Base-by-base conservation (phyloP, 2,113 vertebrate species). In the Zosterops lateralis region DNA sequence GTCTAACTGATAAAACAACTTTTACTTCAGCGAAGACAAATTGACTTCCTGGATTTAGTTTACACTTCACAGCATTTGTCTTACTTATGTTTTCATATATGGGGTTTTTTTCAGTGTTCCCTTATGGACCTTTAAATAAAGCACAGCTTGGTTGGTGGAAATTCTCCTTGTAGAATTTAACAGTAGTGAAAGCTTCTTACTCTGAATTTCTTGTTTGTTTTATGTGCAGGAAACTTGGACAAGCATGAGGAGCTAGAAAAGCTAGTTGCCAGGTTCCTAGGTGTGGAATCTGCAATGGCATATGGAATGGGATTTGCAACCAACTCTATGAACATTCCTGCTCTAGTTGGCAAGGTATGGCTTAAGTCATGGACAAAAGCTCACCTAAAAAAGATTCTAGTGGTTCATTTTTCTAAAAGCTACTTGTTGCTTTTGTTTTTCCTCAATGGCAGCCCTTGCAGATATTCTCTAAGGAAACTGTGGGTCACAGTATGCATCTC, bases 281-380 rank as follows among this genome's bases (percentile, higher is more conserved):
- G 99, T 48, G 99, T 99, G 42, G 99, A 99, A 96, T 98, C 99
- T 71, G 98, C 99, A 60, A 98, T 99, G 99, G 77, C 97, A 5
- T 99, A 99, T 80, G 99, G 99, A 58, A 99, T 99, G 99, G 99
- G 99, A 56, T 99, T 99, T 84, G 99, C 99, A 42, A 99, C 99
- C 74, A 99, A 99, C 95, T 99, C 99, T 70, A 99, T 99, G 99
- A 99, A 99, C 97, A 99, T 99, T 98, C 99, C 99, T 92, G 98
- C 99, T 80, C 98, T 99, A 65, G 98, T 98, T 75, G 98, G 99
- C 95, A 99, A 99, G 98, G 99, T 99, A 98, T 57, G 96, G 19
- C 64, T 94, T 85, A 51, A 91, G 90, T 85, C 56, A 47, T 36
- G n/a, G 21, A 34, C 32, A 48, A 72, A 84, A 89, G n/a, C 36